Evolutionary conservation across 2,797 vertebrate species (phyloP), one percentile per base, ranked within the genome.

Genomic region (Artibeus lituratus): DNA sequence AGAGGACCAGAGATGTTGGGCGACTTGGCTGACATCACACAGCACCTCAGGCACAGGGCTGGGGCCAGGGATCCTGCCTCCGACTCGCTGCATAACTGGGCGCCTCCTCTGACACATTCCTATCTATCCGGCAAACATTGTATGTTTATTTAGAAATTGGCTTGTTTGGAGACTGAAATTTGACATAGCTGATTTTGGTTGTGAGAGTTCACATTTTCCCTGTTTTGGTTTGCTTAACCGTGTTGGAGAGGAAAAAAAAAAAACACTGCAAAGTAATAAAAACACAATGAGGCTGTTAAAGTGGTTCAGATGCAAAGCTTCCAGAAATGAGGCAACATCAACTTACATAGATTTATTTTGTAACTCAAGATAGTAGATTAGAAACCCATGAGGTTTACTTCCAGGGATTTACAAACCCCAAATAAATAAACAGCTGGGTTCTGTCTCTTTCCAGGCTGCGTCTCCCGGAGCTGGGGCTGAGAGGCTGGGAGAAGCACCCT

Each of bases 151-250:
- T 95, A 96, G 86, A 95, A 90, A 80, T 19, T 82, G 89, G 77
- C 81, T 92, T 94, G 51, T 97, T 92, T 90, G 81, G 62, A 96
- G 77, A 89, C 62, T 95, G 77, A 94, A 87, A 92, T 97, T 84
- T 97, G 96, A 95, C 74, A 72, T 76, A 21, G 14, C 12, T 93
- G 90, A 93, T 85, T 96, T 95, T 76, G 96, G 73, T 90, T 83
- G 55, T 84, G 88, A 94, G 88, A 53, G 51, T 80, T 96, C 73
- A 90, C 22, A 74, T 74, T 94, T 94, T 97, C 78, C 69, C 59
- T 90, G 81, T 97, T 96, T 97, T 80, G 90, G n/a, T 94, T 92
- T 94, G 62, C 70, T 77, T 94, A 90, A 62, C 42, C 51, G 39
- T 49, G 74, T 94, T 93, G 88, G 81, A 57, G 86, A 92, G 65